Percentiles rank a stretch among this genome's conserved stretches.
Conservation (phyloP, 30 jellyfish, hydroid and myxozoan genomes). For the Phacellophora camtschatica region DNA sequence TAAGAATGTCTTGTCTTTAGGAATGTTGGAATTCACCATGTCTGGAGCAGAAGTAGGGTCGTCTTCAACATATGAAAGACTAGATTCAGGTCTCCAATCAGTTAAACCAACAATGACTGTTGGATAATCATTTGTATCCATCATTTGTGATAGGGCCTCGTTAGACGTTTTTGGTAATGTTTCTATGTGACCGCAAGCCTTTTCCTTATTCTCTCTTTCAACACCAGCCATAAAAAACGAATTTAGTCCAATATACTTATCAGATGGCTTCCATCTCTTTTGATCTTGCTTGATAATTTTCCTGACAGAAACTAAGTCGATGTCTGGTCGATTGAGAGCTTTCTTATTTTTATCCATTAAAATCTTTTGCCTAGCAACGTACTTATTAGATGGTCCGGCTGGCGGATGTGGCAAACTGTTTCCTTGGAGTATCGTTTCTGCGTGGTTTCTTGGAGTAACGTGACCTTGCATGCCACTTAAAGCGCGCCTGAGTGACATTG, state of each 20-base stretch:
- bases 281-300: neutral
- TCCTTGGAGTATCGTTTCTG: neutral
- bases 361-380: constrained; percentile 70
- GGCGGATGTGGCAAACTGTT: constrained; percentile 56
- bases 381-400: constrained; percentile 38
- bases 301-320: neutral
- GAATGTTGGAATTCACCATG: neutral
- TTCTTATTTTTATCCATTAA: constrained; percentile 31
- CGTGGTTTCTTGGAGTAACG: neutral
- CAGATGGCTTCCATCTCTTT: constrained; percentile 43
- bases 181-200: neutral
- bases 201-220: constrained; percentile 45
- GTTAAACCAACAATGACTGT: neutral
- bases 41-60: neutral
- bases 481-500: constrained; percentile 42
- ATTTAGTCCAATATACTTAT: constrained; percentile 50
- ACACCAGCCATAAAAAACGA: constrained; percentile 77
- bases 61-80: constrained; percentile 46
- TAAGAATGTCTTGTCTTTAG: no score
- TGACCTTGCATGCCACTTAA: constrained; percentile 32
- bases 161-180: neutral
- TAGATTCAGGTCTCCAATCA: constrained; percentile 76
- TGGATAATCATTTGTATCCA: constrained; percentile 11
- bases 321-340: constrained; percentile 9
- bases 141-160: neutral